These are phyloP conservation scores for Tipula unca DNA, from an alignment of 2,888 invertebrate species.

Conservation along the genomic window DNA sequence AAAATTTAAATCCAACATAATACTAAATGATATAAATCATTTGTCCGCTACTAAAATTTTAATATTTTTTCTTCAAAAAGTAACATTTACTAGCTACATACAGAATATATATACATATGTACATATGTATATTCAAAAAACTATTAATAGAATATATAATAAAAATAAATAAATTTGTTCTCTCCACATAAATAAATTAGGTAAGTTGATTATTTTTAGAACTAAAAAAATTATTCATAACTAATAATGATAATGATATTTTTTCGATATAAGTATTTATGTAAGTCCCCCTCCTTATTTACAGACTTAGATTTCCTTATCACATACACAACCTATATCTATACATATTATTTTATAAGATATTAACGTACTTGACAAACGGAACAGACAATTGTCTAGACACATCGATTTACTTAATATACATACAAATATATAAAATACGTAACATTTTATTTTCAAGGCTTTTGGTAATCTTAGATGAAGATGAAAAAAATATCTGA, in stretches of 20 bases:
- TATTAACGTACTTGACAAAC: neutral
- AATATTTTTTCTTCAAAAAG: neutral
- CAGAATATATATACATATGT: neutral
- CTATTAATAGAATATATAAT: neutral
- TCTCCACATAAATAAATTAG: neutral
- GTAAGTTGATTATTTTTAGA: neutral
- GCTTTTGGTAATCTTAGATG: neutral
- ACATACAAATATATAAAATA: neutral
- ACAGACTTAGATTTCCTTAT: neutral
- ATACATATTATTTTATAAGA: neutral
- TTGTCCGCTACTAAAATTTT: neutral
- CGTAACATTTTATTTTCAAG: neutral
- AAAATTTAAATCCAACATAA: neutral
- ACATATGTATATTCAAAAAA: neutral
- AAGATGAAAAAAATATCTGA: neutral
- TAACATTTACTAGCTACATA: too few species aligned
- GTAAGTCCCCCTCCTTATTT: neutral
- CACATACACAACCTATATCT: neutral
- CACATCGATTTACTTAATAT: neutral
- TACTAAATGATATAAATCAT: neutral
- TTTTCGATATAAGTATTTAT: neutral
- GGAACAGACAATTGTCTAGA: neutral
- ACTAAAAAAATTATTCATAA: neutral
- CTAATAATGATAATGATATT: neutral
- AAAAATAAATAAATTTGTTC: neutral